Percentiles rank a stretch among this genome's conserved stretches.
These are phyloP conservation scores for Melipona beecheii DNA, from an alignment of 2,888 invertebrate genomes.

Conservation along the genomic window DNA sequence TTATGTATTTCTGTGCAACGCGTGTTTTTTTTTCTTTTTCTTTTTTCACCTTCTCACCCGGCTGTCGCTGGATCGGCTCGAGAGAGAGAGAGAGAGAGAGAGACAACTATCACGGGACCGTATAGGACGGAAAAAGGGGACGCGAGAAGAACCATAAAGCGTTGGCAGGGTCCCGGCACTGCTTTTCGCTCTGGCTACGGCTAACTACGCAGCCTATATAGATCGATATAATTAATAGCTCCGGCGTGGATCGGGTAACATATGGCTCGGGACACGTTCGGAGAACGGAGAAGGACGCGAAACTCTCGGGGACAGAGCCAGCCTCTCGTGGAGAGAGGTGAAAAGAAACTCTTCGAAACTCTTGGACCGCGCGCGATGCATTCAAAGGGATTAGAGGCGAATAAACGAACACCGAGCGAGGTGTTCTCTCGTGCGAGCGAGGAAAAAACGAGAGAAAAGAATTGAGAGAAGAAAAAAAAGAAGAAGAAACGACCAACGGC, in stretches of 20 bases:
- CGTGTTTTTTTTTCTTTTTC: slow-evolving; percentile 64
- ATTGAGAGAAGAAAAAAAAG: background rate
- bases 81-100: background rate
- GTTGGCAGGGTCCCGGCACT: slow-evolving; percentile 48
- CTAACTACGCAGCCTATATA: slow-evolving; percentile 75
- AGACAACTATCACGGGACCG: slow-evolving; percentile 35
- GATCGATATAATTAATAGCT: slow-evolving; percentile 84
- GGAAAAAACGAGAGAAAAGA: background rate
- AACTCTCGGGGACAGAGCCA: slow-evolving; percentile 26
- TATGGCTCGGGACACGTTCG: slow-evolving; percentile 77
- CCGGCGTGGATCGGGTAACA: slow-evolving; percentile 81
- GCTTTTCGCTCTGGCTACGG: slow-evolving; percentile 55
- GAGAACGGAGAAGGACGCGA: slow-evolving; percentile 50
- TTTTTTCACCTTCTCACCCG: slow-evolving; percentile 80
- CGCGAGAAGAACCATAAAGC: slow-evolving; percentile 68
- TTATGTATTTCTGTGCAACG: slow-evolving; percentile 81
- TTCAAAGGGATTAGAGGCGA: slow-evolving; percentile 78
- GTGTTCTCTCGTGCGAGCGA: slow-evolving; percentile 32
- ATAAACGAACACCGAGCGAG: slow-evolving; percentile 70
- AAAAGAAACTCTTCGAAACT: slow-evolving; percentile 42
- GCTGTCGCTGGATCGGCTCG: slow-evolving; percentile 40
- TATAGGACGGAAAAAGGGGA: slow-evolving; percentile 28
- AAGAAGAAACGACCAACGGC: slow-evolving; percentile 49
- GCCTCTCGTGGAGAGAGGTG: slow-evolving; percentile 20
- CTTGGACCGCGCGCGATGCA: slow-evolving; percentile 62